phyloP scores from a whole-genome alignment of 64 coral and sea anemone genomes.

The Porites australiensis region DNA sequence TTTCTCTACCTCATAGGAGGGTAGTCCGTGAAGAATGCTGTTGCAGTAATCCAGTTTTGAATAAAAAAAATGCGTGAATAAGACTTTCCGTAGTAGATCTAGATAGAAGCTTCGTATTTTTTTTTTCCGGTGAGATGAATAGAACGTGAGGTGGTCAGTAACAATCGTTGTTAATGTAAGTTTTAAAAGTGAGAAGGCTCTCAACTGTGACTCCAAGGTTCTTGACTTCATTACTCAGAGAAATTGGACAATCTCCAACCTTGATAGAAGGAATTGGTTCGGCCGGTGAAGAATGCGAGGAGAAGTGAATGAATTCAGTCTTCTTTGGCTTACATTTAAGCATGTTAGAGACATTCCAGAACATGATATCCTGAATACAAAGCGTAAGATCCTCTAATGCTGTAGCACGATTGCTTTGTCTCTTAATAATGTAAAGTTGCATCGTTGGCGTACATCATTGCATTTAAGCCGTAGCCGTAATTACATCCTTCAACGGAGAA shows the following conservation, averaged over 20 bases:
- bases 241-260: no score
- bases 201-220: conserved; percentile 32
- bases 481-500: no score
- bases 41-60: conserved; percentile 28
- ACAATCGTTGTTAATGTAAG: conserved; percentile 10
- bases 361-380: no score
- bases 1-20: conserved; percentile 19
- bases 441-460: no score
- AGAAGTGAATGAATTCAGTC: conserved; percentile 35
- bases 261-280: no score
- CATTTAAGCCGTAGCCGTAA: no score
- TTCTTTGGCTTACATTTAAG: conserved; percentile 22
- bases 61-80: conserved; percentile 17
- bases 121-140: background rate
- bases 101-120: conserved; percentile 18
- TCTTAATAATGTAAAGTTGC: no score
- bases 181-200: background rate
- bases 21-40: background rate
- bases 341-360: no score
- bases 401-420: no score
- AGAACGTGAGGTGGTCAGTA: background rate
- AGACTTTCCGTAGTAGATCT: background rate
- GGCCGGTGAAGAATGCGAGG: background rate
- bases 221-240: no score
- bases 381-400: no score